A percentile compares a stretch with the other conserved stretches of the same genome.
phyloP scores from a whole-genome alignment of 2,797 vertebrate genomes.

The Fistularia tabacaria region DNA sequence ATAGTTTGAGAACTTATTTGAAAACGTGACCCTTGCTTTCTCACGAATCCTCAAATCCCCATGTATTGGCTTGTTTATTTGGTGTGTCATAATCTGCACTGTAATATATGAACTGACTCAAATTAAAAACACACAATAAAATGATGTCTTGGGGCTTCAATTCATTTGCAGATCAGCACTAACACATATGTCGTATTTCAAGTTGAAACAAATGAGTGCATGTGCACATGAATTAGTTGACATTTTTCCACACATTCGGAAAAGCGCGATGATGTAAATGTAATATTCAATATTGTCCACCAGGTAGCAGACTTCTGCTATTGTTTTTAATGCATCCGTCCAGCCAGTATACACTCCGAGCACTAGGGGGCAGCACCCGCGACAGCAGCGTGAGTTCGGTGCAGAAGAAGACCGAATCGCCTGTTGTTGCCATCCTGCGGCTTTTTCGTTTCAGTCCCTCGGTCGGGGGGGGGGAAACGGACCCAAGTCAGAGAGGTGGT shows the following conservation, averaged over 20 bases:
- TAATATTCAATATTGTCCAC: constrained; percentile 5
- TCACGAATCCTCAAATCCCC: too few relatives aligned
- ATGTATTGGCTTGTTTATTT: too few relatives aligned
- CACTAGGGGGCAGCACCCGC: constrained; percentile 22
- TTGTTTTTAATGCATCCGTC: not conserved
- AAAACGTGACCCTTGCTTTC: too few relatives aligned
- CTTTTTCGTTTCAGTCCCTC: constrained; percentile 44
- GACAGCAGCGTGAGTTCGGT: fast-evolving
- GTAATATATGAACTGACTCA: too few relatives aligned
- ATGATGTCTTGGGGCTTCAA: too few relatives aligned
- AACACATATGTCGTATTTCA: too few relatives aligned
- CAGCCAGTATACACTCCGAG: not conserved
- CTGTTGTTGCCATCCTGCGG: constrained; percentile 55
- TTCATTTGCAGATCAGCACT: too few relatives aligned
- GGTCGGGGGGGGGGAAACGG: constrained; percentile 16
- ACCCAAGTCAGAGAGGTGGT: constrained; percentile 31
- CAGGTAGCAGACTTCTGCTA: constrained; percentile 22
- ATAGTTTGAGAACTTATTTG: too few relatives aligned
- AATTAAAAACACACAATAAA: too few relatives aligned
- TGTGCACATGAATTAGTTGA: too few relatives aligned
- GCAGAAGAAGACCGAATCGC: constrained; percentile 42
- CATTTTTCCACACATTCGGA: not conserved
- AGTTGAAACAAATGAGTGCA: too few relatives aligned
- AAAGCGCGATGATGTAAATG: not conserved
- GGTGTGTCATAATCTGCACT: too few relatives aligned